A percentile compares a stretch with the other conserved stretches of the same genome.
These are phyloP conservation scores for Platycheirus albimanus DNA, from an alignment of 2,888 invertebrate genomes.

Conservation along the genomic window DNA sequence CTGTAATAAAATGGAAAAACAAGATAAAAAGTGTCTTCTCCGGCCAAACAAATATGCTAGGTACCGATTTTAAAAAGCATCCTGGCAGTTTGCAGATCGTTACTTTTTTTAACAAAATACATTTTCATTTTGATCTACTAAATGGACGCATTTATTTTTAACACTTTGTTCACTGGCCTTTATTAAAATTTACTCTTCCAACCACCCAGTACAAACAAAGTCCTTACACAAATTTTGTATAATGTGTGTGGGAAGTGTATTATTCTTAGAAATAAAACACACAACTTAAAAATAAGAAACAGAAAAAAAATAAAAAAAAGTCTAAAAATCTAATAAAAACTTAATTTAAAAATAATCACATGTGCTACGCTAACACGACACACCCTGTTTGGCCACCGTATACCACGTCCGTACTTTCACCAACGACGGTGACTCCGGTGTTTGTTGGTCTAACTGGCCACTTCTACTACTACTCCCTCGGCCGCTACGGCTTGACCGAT, in stretches of 20 bases:
- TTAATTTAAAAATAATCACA: conserved; percentile 51
- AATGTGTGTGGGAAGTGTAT: conserved; percentile 2
- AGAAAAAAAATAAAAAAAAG: conserved; percentile 5
- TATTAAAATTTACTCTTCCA: neutral
- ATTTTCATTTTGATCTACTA: conserved; percentile 21
- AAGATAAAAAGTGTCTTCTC: too few species aligned
- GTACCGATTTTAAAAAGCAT: conserved; percentile 12
- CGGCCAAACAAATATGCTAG: neutral
- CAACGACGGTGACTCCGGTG: conserved; percentile 82
- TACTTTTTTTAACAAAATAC: conserved; percentile 5
- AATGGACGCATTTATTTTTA: conserved; percentile 13
- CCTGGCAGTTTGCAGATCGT: conserved; percentile 46
- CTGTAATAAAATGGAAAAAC: too few species aligned
- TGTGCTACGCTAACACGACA: conserved; percentile 80
- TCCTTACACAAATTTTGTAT: neutral
- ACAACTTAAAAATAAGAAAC: too few species aligned
- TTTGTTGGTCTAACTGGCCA: conserved; percentile 74
- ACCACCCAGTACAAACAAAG: conserved; percentile 1
- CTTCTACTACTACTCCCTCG: conserved; percentile 70
- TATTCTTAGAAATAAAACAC: conserved; percentile 10
- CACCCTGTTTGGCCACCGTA: conserved; percentile 83
- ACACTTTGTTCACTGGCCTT: conserved; percentile 8
- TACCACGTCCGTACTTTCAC: conserved; percentile 83
- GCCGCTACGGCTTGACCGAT: conserved; percentile 72
- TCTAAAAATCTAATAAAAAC: conserved; percentile 17